phyloP scores from a whole-genome alignment of 1,140 invertebrate species.

The Listronotus oregonensis region DNA sequence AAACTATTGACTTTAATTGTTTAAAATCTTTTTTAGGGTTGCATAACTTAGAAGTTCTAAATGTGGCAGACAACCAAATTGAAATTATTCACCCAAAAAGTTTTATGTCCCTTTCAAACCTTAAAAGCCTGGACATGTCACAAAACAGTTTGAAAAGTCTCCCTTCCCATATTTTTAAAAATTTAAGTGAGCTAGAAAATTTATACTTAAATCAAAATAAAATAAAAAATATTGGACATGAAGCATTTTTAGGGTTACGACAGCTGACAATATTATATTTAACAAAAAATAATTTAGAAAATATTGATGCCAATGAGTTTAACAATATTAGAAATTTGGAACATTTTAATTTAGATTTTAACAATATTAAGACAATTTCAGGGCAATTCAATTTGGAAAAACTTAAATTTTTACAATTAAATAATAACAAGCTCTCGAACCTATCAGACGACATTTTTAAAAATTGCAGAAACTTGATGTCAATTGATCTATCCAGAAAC shows the following conservation, averaged over 20 bases:
- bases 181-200: background rate
- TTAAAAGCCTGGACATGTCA: constrained; percentile 5
- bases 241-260: background rate
- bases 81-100: background rate
- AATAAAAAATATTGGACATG: background rate
- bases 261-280: background rate
- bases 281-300: constrained; percentile 5
- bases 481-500: constrained; percentile 3
- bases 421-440: constrained; percentile 2
- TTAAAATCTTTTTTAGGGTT: constrained; percentile 8
- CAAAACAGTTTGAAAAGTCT: background rate
- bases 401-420: constrained; percentile 1
- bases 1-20: too few relatives aligned
- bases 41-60: background rate
- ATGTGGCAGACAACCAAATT: background rate
- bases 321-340: background rate
- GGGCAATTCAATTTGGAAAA: background rate
- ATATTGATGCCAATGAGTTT: background rate
- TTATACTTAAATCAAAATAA: constrained; percentile 4
- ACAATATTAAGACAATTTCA: background rate
- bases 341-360: constrained; percentile 6
- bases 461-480: background rate
- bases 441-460: background rate
- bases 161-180: constrained; percentile 1
- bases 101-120: background rate